Conservation (phyloP, 2,888 invertebrate genomes). For the Pollenia labialis region DNA sequence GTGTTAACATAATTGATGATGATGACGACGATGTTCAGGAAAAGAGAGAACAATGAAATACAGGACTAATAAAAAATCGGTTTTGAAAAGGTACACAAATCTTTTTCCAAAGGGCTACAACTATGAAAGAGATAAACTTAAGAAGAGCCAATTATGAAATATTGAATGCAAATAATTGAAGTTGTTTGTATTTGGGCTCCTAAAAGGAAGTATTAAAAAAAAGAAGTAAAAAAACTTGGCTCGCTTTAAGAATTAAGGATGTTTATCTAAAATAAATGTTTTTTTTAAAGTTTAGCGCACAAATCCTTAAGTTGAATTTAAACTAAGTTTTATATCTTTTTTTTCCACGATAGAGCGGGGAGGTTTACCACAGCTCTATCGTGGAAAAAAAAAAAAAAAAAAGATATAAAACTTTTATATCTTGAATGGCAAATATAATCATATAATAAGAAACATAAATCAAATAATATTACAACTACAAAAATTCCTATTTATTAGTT, state of each 20-base stretch:
- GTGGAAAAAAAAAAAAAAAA: too few relatives aligned
- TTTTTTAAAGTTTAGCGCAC: too few relatives aligned
- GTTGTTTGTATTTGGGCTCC: not conserved
- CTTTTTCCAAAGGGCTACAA: not conserved
- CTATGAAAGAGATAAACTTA: not conserved
- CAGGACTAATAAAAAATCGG: not conserved
- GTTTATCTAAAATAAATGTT: too few relatives aligned
- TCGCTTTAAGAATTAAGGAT: too few relatives aligned
- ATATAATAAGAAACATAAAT: not conserved
- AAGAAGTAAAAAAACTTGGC: too few relatives aligned
- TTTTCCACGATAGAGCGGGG: too few relatives aligned
- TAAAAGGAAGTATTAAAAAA: too few relatives aligned
- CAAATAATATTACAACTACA: not conserved
- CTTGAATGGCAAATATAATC: not conserved
- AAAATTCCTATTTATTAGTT: not conserved
- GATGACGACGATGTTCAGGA: not conserved
- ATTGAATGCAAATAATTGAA: not conserved
- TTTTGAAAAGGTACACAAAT: not conserved
- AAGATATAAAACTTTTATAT: too few relatives aligned
- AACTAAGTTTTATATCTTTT: too few relatives aligned
- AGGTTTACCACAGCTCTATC: too few relatives aligned
- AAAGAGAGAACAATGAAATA: not conserved
- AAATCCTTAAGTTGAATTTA: too few relatives aligned
- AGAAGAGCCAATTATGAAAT: constrained; percentile 20
- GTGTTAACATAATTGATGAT: constrained; percentile 13